phyloP scores from a whole-genome alignment of 2,797 vertebrate genomes.

The Scyliorhinus canicula region DNA sequence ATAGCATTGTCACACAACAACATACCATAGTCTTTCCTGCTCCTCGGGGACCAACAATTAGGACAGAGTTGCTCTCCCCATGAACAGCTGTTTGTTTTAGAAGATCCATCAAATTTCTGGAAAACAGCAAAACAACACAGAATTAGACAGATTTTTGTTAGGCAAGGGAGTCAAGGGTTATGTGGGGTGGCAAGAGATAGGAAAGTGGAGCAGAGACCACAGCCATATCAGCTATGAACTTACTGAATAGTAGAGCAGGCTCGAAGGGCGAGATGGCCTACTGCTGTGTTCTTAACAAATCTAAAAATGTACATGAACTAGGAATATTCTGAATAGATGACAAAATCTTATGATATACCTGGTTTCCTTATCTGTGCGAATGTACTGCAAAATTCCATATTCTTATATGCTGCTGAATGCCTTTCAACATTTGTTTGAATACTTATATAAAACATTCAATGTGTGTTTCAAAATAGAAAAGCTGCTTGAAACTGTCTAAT shows the following conservation, averaged over 20 bases:
- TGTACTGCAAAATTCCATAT: not conserved
- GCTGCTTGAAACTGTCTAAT: not conserved
- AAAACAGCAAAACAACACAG: conserved; percentile 13
- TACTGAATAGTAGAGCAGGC: too few species aligned
- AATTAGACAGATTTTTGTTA: too few species aligned
- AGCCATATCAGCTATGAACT: too few species aligned
- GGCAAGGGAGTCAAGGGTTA: too few species aligned
- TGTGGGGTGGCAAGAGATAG: too few species aligned
- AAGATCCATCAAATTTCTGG: conserved; percentile 82
- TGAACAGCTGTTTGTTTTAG: conserved; percentile 77
- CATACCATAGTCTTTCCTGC: conserved; percentile 82
- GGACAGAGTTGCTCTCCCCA: conserved; percentile 90
- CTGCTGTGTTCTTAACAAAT: too few species aligned
- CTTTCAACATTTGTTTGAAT: not conserved
- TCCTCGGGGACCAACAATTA: conserved; percentile 84
- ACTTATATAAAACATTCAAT: not conserved
- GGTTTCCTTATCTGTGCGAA: not conserved
- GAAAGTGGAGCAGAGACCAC: too few species aligned
- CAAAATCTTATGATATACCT: not conserved
- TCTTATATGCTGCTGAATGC: not conserved
- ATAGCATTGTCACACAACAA: not conserved
- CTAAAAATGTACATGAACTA: not conserved
- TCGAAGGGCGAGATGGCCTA: too few species aligned
- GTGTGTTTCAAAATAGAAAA: not conserved
- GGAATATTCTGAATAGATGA: not conserved